Conservation (phyloP, 2,888 invertebrate genomes). For the Ametastegia equiseti region DNA sequence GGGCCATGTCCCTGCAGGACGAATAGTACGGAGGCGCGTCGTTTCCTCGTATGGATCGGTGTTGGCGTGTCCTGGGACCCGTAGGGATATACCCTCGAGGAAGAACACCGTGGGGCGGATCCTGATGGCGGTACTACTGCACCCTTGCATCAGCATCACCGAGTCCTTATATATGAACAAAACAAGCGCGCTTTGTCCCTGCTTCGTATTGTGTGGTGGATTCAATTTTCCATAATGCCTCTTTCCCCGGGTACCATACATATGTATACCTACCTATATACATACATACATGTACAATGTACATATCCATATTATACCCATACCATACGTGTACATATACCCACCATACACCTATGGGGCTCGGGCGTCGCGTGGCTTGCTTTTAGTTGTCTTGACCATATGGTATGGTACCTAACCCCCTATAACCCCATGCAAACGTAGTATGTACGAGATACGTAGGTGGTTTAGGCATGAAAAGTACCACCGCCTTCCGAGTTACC, state of each 20-base stretch:
- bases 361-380: conserved; percentile 7
- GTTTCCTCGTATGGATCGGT: conserved; percentile 38
- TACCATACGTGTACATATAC: background rate
- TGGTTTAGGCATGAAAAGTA: conserved; percentile 35
- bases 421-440: background rate
- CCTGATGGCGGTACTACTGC: background rate
- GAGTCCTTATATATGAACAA: conserved; percentile 39
- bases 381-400: conserved; percentile 19
- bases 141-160: conserved; percentile 24
- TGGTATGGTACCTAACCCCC: background rate
- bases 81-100: conserved; percentile 16
- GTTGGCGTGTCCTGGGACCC: conserved; percentile 36
- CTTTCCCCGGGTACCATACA: background rate
- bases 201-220: conserved; percentile 32
- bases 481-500: conserved; percentile 5
- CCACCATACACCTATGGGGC: background rate
- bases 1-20: conserved; percentile 1
- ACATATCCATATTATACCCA: no score
- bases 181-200: conserved; percentile 42
- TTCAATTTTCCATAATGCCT: conserved; percentile 45
- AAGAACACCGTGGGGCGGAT: conserved; percentile 22
- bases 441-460: background rate
- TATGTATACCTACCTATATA: background rate
- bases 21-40: conserved; percentile 28
- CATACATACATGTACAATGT: no score